Percentiles rank a stretch among this genome's conserved stretches.
phyloP scores from a whole-genome alignment of 37 sponge, comb jelly and placozoan genomes.

The Axinella damicornis region DNA sequence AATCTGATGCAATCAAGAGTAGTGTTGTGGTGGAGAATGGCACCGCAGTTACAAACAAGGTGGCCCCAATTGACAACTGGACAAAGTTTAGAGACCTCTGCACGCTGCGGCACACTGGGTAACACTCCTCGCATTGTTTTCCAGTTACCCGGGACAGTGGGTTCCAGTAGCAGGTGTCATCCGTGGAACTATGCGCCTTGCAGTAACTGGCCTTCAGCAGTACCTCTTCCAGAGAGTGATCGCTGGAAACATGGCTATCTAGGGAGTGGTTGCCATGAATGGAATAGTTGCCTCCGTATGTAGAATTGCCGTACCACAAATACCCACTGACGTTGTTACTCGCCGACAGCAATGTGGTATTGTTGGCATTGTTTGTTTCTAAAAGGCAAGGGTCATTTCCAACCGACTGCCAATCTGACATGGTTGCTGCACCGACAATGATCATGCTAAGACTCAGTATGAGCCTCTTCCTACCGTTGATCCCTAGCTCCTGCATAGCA shows the following conservation, averaged over 20 bases:
- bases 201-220: too few relatives aligned
- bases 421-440: constrained; percentile 1
- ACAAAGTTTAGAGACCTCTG: constrained; percentile 39
- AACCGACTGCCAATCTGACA: constrained; percentile 66
- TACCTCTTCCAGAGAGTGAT: too few relatives aligned
- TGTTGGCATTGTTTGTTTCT: too few relatives aligned
- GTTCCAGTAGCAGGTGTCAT: constrained; percentile 51
- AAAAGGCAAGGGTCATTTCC: constrained; percentile 55
- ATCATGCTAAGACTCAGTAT: constrained; percentile 9
- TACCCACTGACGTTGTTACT: too few relatives aligned
- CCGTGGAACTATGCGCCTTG: background rate
- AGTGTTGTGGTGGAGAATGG: constrained; percentile 20
- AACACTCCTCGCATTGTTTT: constrained; percentile 45
- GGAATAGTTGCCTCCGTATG: too few relatives aligned
- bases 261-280: too few relatives aligned
- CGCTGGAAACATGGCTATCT: too few relatives aligned
- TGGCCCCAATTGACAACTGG: constrained; percentile 44
- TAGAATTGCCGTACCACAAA: too few relatives aligned
- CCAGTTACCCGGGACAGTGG: constrained; percentile 46
- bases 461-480: constrained; percentile 23
- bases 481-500: constrained; percentile 15
- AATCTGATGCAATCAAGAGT: constrained; percentile 49
- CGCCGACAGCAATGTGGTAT: too few relatives aligned
- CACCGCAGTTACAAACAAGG: constrained; percentile 11
- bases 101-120: constrained; percentile 30